These are phyloP conservation scores for Phrynosoma platyrhinos DNA, from an alignment of 2,113 vertebrate genomes.

Conservation along the genomic window DNA sequence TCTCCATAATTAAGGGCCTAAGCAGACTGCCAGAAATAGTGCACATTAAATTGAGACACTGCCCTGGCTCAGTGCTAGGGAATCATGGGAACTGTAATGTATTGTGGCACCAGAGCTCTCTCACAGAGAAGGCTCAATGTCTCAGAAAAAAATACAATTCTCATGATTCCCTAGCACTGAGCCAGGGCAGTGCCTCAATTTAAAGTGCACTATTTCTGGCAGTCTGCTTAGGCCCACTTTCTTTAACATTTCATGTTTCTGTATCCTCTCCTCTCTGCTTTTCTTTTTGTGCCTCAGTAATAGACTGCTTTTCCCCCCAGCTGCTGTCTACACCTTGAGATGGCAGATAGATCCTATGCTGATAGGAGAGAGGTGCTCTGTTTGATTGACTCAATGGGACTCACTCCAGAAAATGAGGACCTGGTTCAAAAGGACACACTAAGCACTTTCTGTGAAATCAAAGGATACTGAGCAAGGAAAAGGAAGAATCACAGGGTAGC, in stretches of 20 bases:
- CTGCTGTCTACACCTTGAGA: background rate
- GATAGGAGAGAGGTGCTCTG: background rate
- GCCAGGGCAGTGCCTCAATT: too few relatives aligned
- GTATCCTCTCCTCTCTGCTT: background rate
- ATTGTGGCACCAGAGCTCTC: too few relatives aligned
- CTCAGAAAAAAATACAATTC: too few relatives aligned
- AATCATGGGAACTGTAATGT: too few relatives aligned
- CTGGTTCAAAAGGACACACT: slow-evolving; percentile 11
- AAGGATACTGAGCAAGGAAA: background rate
- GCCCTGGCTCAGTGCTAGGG: too few relatives aligned
- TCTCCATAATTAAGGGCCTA: background rate
- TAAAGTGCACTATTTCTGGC: too few relatives aligned
- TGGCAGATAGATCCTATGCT: background rate
- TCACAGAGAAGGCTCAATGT: too few relatives aligned
- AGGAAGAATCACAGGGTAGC: background rate
- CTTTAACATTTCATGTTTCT: slow-evolving; percentile 46
- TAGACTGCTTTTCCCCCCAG: slow-evolving; percentile 31
- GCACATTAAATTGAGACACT: too few relatives aligned
- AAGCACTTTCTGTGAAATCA: background rate
- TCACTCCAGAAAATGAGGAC: background rate
- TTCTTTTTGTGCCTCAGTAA: slow-evolving; percentile 20
- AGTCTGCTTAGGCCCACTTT: too few relatives aligned
- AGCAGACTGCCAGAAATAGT: too few relatives aligned
- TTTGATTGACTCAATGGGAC: background rate
- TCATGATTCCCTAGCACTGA: too few relatives aligned